A percentile compares a stretch with the other conserved stretches of the same genome.
Conservation (phyloP, 2,888 invertebrate genomes). For the Adela reaumurella region DNA sequence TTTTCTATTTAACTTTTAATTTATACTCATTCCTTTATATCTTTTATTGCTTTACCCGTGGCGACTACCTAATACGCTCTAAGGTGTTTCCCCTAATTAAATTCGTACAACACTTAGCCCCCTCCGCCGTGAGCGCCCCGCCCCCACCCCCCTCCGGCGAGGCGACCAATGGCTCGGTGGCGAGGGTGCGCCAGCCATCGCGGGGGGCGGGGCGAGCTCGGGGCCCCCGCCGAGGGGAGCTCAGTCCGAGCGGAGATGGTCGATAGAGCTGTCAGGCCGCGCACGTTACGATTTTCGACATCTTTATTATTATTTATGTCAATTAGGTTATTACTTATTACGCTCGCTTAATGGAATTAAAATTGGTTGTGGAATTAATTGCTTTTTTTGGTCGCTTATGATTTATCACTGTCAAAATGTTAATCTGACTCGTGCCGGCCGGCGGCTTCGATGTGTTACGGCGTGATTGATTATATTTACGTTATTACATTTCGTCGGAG, state of each 20-base stretch:
- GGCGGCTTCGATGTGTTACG: slow-evolving; percentile 25
- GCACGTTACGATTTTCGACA: slow-evolving; percentile 52
- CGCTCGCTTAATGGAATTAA: slow-evolving; percentile 50
- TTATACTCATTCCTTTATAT: slow-evolving; percentile 59
- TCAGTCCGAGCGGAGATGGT: slow-evolving; percentile 39
- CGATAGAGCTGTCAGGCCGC: slow-evolving; percentile 54
- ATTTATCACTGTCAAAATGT: slow-evolving; percentile 52
- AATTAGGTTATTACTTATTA: slow-evolving; percentile 55
- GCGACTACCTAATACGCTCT: slow-evolving; percentile 53
- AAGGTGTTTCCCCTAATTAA: slow-evolving; percentile 57
- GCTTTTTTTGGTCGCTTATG: slow-evolving; percentile 45
- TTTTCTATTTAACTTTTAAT: slow-evolving; percentile 57
- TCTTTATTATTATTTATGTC: slow-evolving; percentile 58
- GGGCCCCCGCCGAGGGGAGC: slow-evolving; percentile 9
- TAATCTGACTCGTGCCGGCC: slow-evolving; percentile 39
- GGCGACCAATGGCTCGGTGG: slow-evolving; percentile 8
- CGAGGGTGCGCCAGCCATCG: slow-evolving; percentile 16
- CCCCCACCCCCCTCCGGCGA: slow-evolving; percentile 19
- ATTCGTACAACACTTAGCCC: slow-evolving; percentile 56
- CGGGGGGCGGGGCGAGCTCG: slow-evolving; percentile 18
- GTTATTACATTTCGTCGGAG: neutral
- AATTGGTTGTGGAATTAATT: slow-evolving; percentile 54
- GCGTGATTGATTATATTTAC: slow-evolving; percentile 45
- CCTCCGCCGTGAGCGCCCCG: slow-evolving; percentile 21
- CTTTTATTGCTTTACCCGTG: slow-evolving; percentile 58